Evolutionary conservation across 2,888 invertebrate species (phyloP).

Genomic region (Melanotus villosus): DNA sequence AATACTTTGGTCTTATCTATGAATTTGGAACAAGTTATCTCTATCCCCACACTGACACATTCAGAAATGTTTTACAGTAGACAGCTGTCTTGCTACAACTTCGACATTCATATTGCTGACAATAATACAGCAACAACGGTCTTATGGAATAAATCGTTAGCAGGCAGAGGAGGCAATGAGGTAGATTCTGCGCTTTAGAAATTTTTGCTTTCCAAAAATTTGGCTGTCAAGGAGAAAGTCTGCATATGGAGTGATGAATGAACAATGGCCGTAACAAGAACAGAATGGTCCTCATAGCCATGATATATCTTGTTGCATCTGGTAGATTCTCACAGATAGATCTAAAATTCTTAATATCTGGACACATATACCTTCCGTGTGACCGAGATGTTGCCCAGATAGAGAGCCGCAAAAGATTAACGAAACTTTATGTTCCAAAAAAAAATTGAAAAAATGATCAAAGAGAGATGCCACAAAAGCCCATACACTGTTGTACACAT

Average conservation of each 20-base stretch:
- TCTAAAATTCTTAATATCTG: conserved; percentile 27
- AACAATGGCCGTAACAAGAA: not conserved
- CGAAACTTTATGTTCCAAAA: conserved; percentile 21
- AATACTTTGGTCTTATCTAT: conserved; percentile 27
- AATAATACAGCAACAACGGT: not conserved
- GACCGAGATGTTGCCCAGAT: conserved; percentile 32
- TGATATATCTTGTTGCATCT: conserved; percentile 19
- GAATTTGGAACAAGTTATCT: conserved; percentile 37
- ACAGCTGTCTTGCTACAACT: conserved; percentile 18
- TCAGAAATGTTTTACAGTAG: conserved; percentile 24
- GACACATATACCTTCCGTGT: conserved; percentile 28
- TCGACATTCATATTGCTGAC: not conserved
- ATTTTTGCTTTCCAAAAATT: conserved; percentile 1
- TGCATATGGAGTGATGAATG: not conserved
- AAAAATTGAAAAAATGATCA: conserved; percentile 32
- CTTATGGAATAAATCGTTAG: conserved; percentile 16
- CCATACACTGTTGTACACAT: conserved; percentile 24
- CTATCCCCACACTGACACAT: conserved; percentile 4
- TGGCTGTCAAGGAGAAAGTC: not conserved
- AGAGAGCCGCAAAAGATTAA: conserved; percentile 25
- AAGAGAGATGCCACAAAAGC: conserved; percentile 28
- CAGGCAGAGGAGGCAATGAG: conserved; percentile 28
- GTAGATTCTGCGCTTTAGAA: conserved; percentile 14
- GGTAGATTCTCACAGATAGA: conserved; percentile 21
- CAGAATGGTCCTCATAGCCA: not conserved